phyloP scores from a whole-genome alignment of 1,140 invertebrate genomes.

The Steinernema khuongi region DNA sequence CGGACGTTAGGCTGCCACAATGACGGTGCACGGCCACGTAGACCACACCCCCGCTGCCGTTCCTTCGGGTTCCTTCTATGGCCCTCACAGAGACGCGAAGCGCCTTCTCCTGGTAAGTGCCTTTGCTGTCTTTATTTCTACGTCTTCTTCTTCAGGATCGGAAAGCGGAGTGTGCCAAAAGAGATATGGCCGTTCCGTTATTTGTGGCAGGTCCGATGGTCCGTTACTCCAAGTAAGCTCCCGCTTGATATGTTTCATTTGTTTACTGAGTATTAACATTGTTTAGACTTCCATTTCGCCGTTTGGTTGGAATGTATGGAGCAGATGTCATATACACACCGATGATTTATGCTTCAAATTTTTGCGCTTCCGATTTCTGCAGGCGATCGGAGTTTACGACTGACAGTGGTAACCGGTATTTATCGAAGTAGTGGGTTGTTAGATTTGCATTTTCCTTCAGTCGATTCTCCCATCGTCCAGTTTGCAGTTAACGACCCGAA shows the following conservation, averaged over 20 bases:
- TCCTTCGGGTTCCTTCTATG: not conserved
- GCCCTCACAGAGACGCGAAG: not conserved
- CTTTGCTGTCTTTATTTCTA: not conserved
- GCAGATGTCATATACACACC: constrained; percentile 87
- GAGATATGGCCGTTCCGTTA: not conserved
- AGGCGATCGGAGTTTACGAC: constrained; percentile 82
- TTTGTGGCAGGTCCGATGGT: constrained; percentile 76
- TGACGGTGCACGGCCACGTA: not conserved
- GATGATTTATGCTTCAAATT: constrained; percentile 90
- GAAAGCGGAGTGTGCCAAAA: not conserved
- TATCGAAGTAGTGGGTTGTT: not conserved
- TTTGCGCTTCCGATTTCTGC: constrained; percentile 79
- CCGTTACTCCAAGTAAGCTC: constrained; percentile 77
- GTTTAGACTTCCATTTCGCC: constrained; percentile 74
- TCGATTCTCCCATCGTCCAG: constrained; percentile 80
- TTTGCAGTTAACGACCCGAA: constrained; percentile 80
- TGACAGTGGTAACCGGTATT: constrained; percentile 17
- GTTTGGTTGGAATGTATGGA: constrained; percentile 74
- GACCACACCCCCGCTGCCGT: not conserved
- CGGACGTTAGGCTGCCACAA: not conserved
- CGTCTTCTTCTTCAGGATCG: not conserved
- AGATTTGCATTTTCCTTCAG: constrained; percentile 24
- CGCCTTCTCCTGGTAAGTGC: not conserved
- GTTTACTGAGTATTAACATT: constrained; percentile 24
- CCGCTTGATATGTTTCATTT: not conserved